Percentiles rank a stretch among this genome's conserved stretches.
Evolutionary conservation across 2,797 vertebrate species (phyloP).

Genomic region (Peromyscus attwateri): DNA sequence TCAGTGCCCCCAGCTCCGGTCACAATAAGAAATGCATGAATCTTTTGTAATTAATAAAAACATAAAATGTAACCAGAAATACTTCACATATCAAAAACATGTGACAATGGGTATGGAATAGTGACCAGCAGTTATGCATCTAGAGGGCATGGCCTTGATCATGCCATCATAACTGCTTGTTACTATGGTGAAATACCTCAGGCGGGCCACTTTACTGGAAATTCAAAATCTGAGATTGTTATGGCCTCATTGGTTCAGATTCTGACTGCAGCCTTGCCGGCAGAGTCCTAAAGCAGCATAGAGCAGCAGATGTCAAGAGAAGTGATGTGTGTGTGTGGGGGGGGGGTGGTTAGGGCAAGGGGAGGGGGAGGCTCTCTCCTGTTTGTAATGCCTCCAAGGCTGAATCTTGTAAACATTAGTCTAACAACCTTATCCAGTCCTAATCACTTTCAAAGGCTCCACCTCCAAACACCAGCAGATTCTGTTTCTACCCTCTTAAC

Average conservation of each 20-base stretch:
- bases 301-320: background rate
- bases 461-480: background rate
- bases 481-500: background rate
- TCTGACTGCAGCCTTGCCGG: no score
- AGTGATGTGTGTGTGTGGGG: background rate
- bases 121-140: background rate
- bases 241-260: background rate
- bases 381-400: background rate
- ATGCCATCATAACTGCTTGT: background rate
- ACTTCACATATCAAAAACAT: background rate
- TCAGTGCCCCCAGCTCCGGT: background rate
- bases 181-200: background rate
- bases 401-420: background rate
- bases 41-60: constrained; percentile 27
- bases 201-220: background rate
- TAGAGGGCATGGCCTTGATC: background rate
- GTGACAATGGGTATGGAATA: background rate
- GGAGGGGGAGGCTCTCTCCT: background rate
- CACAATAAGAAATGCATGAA: background rate
- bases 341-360: background rate
- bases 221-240: background rate
- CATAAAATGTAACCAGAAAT: constrained; percentile 24
- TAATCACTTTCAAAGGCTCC: background rate
- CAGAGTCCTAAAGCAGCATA: background rate
- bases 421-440: background rate